Base-by-base conservation (phyloP, 1,140 invertebrate species). In the Tetranychus urticae region DNA sequence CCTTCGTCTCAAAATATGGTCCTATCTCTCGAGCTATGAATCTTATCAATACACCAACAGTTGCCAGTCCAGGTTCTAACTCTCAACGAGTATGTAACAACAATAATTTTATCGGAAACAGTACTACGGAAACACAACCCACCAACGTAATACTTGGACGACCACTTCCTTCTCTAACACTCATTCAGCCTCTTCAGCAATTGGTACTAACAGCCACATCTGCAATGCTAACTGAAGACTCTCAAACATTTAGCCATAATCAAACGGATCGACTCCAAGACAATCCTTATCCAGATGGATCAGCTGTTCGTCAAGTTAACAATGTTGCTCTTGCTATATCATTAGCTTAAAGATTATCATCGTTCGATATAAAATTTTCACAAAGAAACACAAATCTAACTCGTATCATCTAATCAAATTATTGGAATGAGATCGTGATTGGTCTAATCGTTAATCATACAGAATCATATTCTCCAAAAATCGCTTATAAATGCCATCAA, bases 1-100 rank as follows among this genome's bases (percentile, higher is more conserved):
- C 82, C 33, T 70, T 80, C 31, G 78, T 80, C 31, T 85, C 80
- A 67, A 85, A 83, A 71, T 86, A 82, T 68, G 84, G 84, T 13
- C 83, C 85, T 1, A 86, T 86, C 64, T 85, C 82, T n/a, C 76
- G 83, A 63, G 73, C 81, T 68, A 76, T 77, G 35, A 78, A 79
- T 64, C 70, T 75, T 36, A 71, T 71, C 39, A 63, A 68, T 10
- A 66, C 69, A 56, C 69, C 69, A 34, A 67, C 68, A 34, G 69
- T 68, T 46, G 34, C 70, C 71, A 13, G 69, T 73, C 23, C 69
- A 71, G 61, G 71, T 69, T 14, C 68, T 75, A 36, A 23, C 4
- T 58, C 57, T 45, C 57, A 58, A n/a, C 5, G 39, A 42, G 10
- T 42, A 42, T 36, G 37, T 12, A 39, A 23, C 23, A 23, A 31